A percentile compares a stretch with the other conserved stretches of the same genome.
Evolutionary conservation across 2,888 invertebrate genomes (phyloP).

Genomic region (Latrodectus hesperus): DNA sequence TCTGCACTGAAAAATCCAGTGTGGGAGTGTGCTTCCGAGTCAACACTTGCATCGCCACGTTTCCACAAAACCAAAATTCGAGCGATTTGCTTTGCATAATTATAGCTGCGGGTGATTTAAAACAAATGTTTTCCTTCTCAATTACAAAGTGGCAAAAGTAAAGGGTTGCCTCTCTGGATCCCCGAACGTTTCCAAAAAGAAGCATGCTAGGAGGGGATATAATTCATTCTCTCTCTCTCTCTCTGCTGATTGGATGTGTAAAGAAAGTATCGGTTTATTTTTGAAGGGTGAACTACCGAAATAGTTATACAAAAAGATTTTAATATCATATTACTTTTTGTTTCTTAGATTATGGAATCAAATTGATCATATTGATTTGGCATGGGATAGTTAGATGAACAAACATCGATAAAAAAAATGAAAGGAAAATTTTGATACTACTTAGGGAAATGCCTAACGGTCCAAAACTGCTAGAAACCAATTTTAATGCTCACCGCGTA

Average conservation of each 20-base stretch:
- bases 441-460: no score
- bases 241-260: neutral
- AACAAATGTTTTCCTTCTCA: conserved; percentile 55
- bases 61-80: neutral
- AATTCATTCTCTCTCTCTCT: neutral
- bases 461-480: no score
- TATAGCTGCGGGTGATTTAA: conserved; percentile 40
- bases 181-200: neutral
- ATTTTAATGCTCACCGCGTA: no score
- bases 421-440: no score
- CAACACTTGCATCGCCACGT: no score
- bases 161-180: conserved; percentile 35
- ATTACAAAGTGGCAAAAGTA: conserved; percentile 51
- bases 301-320: neutral
- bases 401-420: no score
- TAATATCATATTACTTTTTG: no score
- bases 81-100: conserved; percentile 53
- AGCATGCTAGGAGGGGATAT: neutral
- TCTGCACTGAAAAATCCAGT: neutral
- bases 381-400: no score
- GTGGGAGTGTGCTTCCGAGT: neutral
- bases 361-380: no score
- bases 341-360: no score
- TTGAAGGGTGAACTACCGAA: neutral
- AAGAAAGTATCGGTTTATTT: neutral